Base-by-base conservation (phyloP, 2,797 vertebrate genomes). In the Sebastes reedi region DNA sequence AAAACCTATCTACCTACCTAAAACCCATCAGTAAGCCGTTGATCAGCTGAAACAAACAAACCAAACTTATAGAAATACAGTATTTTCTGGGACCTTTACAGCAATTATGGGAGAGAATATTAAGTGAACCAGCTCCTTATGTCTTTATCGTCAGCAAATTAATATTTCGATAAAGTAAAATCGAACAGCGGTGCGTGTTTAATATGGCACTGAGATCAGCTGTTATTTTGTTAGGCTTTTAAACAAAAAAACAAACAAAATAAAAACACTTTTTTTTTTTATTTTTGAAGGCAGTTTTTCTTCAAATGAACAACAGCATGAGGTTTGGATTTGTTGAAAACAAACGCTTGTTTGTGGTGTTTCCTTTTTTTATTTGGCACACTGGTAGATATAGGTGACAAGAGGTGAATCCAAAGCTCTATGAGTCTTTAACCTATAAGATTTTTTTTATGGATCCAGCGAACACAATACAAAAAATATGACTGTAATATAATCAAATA, bases 121-220 rank as follows among this genome's bases (percentile, higher is more conserved):
- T 25, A 58, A 27, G 14, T 29, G 54, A 74, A 59, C 18, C 72
- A 22, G 50, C 46, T 73, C 22, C 24, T 16, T 55, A 4, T 55
- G n/a, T 20, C 32, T 59, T 65, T 27, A 11, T 13, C 13, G 34
- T 60, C 3, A 34, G n/a, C 6, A 6, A 59, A 75, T 70, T 54
- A 12, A 60, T 30, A 61, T 72, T 61, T 50, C 10, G 18, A 46
- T 27, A 7, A 10, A 72, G 8, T 22, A 9, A 30, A 60, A 72
- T 50, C 0, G 2, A 50, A 69, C 59, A 73, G 62, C 10, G 10
- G 39, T 34, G 6, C 0, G 54, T 30, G 10, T 77, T 73, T 20
- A 39, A 60, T 80, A 83, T 84, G 88, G 80, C 81, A 90, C 86
- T 36, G 14, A 68, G 56, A 82, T 82, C 42, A 80, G 42, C 50